Conservation (phyloP, 2,797 vertebrate species). For the Danio jaintianensis region DNA sequence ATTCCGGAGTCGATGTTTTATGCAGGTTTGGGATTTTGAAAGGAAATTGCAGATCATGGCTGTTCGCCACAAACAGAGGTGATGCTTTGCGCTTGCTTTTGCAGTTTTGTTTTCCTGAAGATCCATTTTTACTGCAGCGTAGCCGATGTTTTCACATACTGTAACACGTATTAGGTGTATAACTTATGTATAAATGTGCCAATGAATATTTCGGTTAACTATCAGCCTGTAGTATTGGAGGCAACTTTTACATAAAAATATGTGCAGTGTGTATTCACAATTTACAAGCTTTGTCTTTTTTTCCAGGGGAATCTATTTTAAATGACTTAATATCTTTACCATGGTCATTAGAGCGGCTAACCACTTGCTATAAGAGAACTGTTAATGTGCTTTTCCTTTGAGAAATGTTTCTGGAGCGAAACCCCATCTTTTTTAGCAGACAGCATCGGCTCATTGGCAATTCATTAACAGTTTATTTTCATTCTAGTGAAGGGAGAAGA, state of each 20-base stretch:
- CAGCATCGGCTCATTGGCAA: constrained; percentile 66
- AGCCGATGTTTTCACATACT: not conserved
- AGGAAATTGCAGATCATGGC: constrained; percentile 44
- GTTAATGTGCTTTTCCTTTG: constrained; percentile 66
- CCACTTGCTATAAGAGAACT: constrained; percentile 58
- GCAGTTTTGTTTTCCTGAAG: not conserved
- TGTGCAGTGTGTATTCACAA: not conserved
- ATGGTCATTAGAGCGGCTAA: constrained; percentile 63
- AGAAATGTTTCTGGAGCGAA: constrained; percentile 63
- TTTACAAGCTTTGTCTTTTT: not conserved
- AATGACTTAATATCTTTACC: not conserved
- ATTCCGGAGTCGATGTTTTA: constrained; percentile 37
- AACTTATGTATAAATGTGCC: not conserved
- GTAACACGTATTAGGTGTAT: not conserved
- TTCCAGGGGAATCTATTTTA: constrained; percentile 7
- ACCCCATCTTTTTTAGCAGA: constrained; percentile 20
- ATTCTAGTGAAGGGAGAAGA: constrained; percentile 52
- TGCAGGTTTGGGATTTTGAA: constrained; percentile 28
- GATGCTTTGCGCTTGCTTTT: constrained; percentile 35
- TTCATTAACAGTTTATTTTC: constrained; percentile 73
- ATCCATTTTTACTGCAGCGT: not conserved
- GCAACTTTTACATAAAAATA: not conserved
- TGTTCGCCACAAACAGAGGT: constrained; percentile 58
- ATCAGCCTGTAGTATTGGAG: not conserved
- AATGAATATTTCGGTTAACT: constrained; percentile 1